Evolutionary conservation across 2,113 vertebrate genomes (phyloP).

Genomic region (Acanthisitta chloris): DNA sequence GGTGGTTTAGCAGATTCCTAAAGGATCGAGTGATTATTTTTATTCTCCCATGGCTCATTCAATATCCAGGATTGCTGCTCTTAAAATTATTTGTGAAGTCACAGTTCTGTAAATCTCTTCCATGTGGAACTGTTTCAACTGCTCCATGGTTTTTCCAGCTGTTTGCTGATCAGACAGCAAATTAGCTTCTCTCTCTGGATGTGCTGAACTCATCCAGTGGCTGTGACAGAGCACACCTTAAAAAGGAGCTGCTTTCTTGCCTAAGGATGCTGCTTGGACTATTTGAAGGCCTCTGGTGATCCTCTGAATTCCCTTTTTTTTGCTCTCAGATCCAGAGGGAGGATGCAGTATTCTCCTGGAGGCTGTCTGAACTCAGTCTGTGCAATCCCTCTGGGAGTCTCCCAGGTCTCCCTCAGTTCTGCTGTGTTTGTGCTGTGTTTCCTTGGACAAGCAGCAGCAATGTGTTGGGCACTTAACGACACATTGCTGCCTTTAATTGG

Average conservation of each 20-base stretch:
- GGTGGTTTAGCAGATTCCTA: background rate
- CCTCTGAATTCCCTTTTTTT: background rate
- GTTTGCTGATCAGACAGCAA: background rate
- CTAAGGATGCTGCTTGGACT: background rate
- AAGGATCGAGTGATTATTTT: background rate
- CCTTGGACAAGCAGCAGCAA: background rate
- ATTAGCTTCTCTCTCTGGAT: background rate
- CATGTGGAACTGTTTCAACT: background rate
- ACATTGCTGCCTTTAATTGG: background rate
- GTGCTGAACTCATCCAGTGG: background rate
- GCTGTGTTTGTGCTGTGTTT: background rate
- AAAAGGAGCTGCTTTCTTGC: background rate
- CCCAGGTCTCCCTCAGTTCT: background rate
- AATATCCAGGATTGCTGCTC: background rate
- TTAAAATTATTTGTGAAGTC: background rate
- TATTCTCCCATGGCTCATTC: fast-evolving
- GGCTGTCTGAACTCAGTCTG: background rate
- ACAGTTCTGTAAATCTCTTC: background rate
- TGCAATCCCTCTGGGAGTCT: background rate
- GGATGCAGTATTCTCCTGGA: background rate
- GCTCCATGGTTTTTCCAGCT: background rate
- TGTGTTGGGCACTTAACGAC: background rate
- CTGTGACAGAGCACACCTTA: background rate
- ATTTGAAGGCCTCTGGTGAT: background rate
- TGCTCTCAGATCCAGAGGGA: background rate